Evolutionary conservation across 1,140 invertebrate genomes (phyloP), one percentile per base, ranked within the genome.

Genomic region (Drosophila lini): DNA sequence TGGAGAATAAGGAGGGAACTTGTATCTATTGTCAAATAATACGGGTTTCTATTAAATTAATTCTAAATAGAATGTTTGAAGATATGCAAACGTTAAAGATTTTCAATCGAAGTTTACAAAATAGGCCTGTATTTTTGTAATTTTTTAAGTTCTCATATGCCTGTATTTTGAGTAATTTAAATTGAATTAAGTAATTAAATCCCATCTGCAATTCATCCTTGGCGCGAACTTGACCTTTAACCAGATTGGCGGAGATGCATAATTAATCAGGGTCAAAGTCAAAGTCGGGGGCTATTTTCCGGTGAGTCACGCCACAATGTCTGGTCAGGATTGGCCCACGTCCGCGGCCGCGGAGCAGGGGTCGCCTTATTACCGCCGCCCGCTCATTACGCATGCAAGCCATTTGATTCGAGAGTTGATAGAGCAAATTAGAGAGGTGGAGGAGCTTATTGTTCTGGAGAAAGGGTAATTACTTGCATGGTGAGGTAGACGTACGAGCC

Each of bases 401-500:
- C 40, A 69, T 47, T 67, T 60, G 25, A 47, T 68, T 40, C 16
- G 15, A 31, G 1, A 36, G 47, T 48, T 50, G 44, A 64, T 40
- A 41, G 28, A 28, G 32, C 38, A 56, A 45, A 44, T 45, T 65
- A n/a, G 13, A 41, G 13, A 10, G 9, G 9, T 10, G 40, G 6
- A 28, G 19, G 32, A 36, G 28, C 22, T 38, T 76, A 47, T 42
- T 55, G 40, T 59, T 59, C 6, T 55, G 56, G 19, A 11, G 5
- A 3, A 22, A 19, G 8, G 34, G 76, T 88, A 88, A 88, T 88
- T 88, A 88, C 83, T 88, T 88, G 83, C 80, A 78, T 88, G 50
- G 80, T 89, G 10, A 89, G 65, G 57, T 91, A 91, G 62, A 86
- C 83, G 82, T 91, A 91, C 7, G 79, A 71, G 63, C 90, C 90